Evolutionary conservation across 2,113 vertebrate species (phyloP).

Genomic region (Monopterus albus): DNA sequence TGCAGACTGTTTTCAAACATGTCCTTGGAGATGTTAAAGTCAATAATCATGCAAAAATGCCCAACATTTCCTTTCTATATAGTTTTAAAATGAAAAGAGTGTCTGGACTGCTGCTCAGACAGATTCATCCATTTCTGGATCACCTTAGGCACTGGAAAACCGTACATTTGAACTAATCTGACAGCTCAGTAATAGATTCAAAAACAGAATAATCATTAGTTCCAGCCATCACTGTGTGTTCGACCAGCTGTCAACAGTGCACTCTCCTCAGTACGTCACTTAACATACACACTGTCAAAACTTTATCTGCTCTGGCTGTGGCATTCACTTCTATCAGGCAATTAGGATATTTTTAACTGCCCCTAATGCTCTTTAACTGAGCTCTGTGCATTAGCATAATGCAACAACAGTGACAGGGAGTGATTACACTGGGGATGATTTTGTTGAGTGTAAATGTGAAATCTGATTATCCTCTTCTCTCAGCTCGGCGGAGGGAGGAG

Average conservation of each 20-base stretch:
- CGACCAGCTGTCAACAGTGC: background rate
- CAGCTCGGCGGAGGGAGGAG: slow-evolving; percentile 44
- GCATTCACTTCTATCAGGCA: slow-evolving; percentile 20
- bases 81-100: background rate
- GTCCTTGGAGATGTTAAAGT: background rate
- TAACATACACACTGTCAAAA: background rate
- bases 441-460: slow-evolving; percentile 80
- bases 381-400: slow-evolving; percentile 62
- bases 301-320: slow-evolving; percentile 19
- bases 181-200: background rate
- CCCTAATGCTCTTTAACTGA: slow-evolving; percentile 50
- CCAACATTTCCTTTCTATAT: background rate
- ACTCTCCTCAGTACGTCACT: background rate
- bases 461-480: slow-evolving; percentile 80
- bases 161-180: no score
- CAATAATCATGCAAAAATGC: background rate
- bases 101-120: background rate
- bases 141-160: no score
- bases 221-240: background rate
- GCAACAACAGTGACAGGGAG: slow-evolving; percentile 55
- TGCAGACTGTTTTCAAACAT: background rate
- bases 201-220: background rate
- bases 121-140: background rate
- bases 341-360: slow-evolving; percentile 56
- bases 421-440: slow-evolving; percentile 78